These are phyloP conservation scores for Cheiracanthium punctorium DNA, from an alignment of 2,888 invertebrate genomes.

Conservation along the genomic window DNA sequence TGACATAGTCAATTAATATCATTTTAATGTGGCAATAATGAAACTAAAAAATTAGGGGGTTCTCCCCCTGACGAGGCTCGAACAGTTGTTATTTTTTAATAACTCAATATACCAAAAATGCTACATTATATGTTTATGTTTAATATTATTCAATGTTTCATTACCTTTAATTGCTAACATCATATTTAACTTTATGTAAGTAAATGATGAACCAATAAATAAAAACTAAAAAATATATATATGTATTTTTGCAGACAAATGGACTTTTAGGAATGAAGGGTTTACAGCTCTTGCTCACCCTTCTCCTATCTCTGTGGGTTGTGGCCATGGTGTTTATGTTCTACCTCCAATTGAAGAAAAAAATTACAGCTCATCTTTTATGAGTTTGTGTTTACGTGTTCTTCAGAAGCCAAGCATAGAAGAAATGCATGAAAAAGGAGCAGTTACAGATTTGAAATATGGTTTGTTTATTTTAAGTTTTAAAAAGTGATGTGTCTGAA, in stretches of 20 bases:
- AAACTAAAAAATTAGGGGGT: too few relatives aligned
- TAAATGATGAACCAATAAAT: too few relatives aligned
- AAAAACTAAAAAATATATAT: neutral
- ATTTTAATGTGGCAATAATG: too few relatives aligned
- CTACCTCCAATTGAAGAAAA: slow-evolving; percentile 70
- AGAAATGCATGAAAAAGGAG: slow-evolving; percentile 75
- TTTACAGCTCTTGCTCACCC: slow-evolving; percentile 78
- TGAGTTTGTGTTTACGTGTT: slow-evolving; percentile 75
- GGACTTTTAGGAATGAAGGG: slow-evolving; percentile 73
- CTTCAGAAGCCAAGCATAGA: slow-evolving; percentile 77
- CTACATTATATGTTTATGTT: too few relatives aligned
- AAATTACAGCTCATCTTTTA: slow-evolving; percentile 70
- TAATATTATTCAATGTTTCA: too few relatives aligned
- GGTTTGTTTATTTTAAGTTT: neutral
- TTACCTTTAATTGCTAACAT: too few relatives aligned
- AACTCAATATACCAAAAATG: too few relatives aligned
- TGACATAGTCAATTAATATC: too few relatives aligned
- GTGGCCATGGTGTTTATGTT: slow-evolving; percentile 78
- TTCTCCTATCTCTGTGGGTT: slow-evolving; percentile 76
- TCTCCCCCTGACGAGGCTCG: too few relatives aligned
- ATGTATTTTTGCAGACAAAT: slow-evolving; percentile 26
- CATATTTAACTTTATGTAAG: too few relatives aligned
- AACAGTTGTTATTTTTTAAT: too few relatives aligned
- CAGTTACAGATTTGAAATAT: slow-evolving; percentile 73
- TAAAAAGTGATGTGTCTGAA: too few relatives aligned